phyloP scores from a whole-genome alignment of 2,797 vertebrate genomes.

The Notoglanidium macrostoma region DNA sequence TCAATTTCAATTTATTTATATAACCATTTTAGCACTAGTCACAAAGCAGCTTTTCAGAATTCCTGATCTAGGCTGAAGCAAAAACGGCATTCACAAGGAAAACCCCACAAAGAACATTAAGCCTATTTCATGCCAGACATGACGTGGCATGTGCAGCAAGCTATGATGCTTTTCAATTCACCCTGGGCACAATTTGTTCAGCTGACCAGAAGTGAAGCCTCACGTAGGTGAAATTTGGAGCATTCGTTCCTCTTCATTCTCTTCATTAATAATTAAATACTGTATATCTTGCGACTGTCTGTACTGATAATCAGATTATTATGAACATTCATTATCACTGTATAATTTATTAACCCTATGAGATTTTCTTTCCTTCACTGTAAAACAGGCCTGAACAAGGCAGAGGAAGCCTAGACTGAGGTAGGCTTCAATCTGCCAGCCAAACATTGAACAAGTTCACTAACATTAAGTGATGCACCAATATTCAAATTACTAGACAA shows the following conservation, averaged over 20 bases:
- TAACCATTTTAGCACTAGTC: background rate
- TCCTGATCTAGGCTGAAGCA: background rate
- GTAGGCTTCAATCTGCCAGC: too few relatives aligned
- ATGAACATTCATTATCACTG: background rate
- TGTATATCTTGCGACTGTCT: background rate
- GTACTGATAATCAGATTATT: background rate
- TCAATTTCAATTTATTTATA: background rate
- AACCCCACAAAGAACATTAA: background rate
- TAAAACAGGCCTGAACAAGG: background rate
- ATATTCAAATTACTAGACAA: background rate
- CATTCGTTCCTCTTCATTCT: background rate
- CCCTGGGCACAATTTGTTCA: background rate
- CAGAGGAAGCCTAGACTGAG: background rate
- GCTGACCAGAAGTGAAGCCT: background rate
- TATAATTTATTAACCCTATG: background rate
- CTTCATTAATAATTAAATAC: background rate
- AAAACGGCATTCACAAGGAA: background rate
- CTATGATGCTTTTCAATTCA: background rate
- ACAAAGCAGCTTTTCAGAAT: background rate
- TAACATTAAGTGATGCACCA: background rate
- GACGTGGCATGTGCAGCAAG: conserved; percentile 10
- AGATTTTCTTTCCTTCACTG: background rate
- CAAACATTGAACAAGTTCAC: background rate
- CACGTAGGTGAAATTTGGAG: background rate
- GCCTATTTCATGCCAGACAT: conserved; percentile 9